A percentile compares a stretch with the other conserved stretches of the same genome.
These are phyloP conservation scores for Brachyptera putata DNA, from an alignment of 2,888 invertebrate genomes.

Conservation along the genomic window DNA sequence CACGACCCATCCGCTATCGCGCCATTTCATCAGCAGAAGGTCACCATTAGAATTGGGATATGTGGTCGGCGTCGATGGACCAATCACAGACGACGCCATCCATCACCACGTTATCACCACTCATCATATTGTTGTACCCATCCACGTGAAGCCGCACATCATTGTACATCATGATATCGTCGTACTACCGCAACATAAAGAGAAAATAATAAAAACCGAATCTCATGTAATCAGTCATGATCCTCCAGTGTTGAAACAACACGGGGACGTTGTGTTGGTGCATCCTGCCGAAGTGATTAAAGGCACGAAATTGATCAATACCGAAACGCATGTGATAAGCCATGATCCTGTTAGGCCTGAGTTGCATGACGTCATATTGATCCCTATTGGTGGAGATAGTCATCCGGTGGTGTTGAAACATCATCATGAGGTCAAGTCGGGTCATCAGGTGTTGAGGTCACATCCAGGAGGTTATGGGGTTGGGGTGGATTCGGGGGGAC, in stretches of 20 bases:
- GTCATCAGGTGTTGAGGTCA: not conserved
- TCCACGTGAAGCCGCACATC: no score
- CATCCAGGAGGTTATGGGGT: slow-evolving; percentile 11
- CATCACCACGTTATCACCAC: not conserved
- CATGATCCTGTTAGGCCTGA: not conserved
- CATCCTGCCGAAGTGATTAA: not conserved
- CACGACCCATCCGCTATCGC: not conserved
- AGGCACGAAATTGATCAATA: not conserved
- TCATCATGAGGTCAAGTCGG: not conserved
- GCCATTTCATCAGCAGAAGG: not conserved
- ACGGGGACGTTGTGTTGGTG: not conserved
- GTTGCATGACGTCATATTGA: not conserved
- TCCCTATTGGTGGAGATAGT: slow-evolving; percentile 1
- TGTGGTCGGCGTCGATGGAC: slow-evolving; percentile 8
- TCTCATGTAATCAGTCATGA: slow-evolving; percentile 3
- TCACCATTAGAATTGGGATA: slow-evolving; percentile 13
- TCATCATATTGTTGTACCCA: no score
- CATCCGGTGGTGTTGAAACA: slow-evolving; percentile 6
- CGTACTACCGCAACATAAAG: not conserved
- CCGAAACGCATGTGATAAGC: not conserved
- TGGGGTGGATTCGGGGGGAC: slow-evolving; percentile 10
- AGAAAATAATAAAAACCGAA: not conserved
- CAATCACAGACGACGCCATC: not conserved
- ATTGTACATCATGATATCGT: not conserved
- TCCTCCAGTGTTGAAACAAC: not conserved